These are phyloP conservation scores for Camelus dromedarius DNA, from an alignment of 2,113 vertebrate species.

Conservation along the genomic window DNA sequence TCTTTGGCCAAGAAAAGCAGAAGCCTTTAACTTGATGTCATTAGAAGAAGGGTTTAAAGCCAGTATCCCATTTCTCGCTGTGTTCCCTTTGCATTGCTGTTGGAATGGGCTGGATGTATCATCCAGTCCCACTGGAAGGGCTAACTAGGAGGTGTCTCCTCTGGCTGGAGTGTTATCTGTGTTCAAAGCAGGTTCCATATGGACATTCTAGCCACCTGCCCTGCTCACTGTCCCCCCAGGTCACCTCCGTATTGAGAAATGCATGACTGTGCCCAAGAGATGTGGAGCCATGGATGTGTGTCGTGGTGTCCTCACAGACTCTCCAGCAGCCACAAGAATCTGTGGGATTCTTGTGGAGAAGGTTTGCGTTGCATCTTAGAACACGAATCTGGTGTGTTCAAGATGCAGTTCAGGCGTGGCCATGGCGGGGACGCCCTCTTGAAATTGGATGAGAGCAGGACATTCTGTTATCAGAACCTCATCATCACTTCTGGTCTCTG, in stretches of 20 bases:
- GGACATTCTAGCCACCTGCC: neutral
- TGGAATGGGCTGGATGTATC: neutral
- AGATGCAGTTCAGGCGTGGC: accelerated
- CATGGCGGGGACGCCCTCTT: accelerated
- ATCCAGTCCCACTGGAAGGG: neutral
- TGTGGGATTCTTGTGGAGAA: neutral
- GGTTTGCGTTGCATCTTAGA: neutral
- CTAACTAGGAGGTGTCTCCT: neutral
- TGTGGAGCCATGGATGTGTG: neutral
- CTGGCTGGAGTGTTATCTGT: neutral
- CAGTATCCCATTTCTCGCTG: neutral
- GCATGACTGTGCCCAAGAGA: neutral
- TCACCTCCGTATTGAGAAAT: neutral
- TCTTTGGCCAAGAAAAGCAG: constrained; percentile 33
- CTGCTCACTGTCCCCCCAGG: neutral
- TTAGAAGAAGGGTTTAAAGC: neutral
- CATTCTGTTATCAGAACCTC: neutral
- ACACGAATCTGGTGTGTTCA: neutral
- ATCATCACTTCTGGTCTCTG: neutral
- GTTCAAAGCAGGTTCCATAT: accelerated
- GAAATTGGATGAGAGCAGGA: neutral
- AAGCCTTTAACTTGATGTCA: neutral
- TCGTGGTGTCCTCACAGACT: accelerated
- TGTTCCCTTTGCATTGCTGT: neutral
- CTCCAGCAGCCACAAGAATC: neutral